These are phyloP conservation scores for Aeoliscus strigatus DNA, from an alignment of 2,797 vertebrate genomes.

Conservation along the genomic window DNA sequence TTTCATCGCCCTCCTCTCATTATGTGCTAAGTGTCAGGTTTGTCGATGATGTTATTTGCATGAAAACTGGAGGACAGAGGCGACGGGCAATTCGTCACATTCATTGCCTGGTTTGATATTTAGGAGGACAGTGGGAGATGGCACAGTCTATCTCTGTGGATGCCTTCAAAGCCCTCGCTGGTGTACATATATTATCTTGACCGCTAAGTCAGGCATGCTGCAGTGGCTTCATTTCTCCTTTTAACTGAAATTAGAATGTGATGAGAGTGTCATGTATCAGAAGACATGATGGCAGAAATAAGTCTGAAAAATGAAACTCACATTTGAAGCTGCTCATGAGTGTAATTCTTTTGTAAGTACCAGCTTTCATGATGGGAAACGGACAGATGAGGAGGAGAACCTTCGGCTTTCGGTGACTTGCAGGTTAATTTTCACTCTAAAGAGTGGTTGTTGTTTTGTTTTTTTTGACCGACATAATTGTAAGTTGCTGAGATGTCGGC, in stretches of 20 bases:
- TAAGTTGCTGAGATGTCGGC: conserved; percentile 8
- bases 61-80: conserved; percentile 57
- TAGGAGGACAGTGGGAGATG: conserved; percentile 35
- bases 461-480: conserved; percentile 1
- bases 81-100: conserved; percentile 50
- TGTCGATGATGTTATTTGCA: conserved; percentile 60
- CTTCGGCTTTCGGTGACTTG: conserved; percentile 4
- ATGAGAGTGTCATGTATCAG: conserved; percentile 25
- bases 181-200: conserved; percentile 32
- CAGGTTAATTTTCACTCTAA: not conserved
- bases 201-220: conserved; percentile 30
- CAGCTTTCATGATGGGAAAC: conserved; percentile 8
- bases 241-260: conserved; percentile 53
- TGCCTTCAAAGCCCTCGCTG: conserved; percentile 22
- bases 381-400: conserved; percentile 11
- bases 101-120: conserved; percentile 53
- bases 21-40: conserved; percentile 61
- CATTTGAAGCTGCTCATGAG: conserved; percentile 23
- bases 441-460: conserved; percentile 2
- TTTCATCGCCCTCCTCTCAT: conserved; percentile 57
- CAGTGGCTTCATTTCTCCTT: conserved; percentile 31
- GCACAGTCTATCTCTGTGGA: conserved; percentile 16
- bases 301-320: conserved; percentile 21
- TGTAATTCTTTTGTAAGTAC: conserved; percentile 15
- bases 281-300: conserved; percentile 14